Conservation (phyloP, 2,113 vertebrate genomes). For the rat (Rattus norvegicus) region GRCr8 NC_086032.1:10433501-10434000, state of each 20-base stretch:
- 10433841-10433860: not conserved
- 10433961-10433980: not conserved
- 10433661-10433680: not conserved
- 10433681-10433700: not conserved
- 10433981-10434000: slow-evolving; percentile 12
- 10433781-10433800: not conserved
- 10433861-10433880: not conserved
- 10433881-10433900: not conserved
- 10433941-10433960: not conserved
- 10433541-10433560: not conserved
- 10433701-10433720: not conserved
- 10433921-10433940: not conserved
- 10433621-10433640: not conserved
- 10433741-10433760: not conserved
- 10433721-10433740: not conserved
- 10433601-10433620: not conserved
- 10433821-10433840: not conserved
- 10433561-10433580: not conserved
- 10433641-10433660: not conserved
- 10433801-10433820: not conserved
- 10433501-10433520: not conserved
- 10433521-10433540: not conserved
- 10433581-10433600: not conserved
- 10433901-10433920: not conserved
- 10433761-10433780: not conserved